A percentile compares a stretch with the other conserved stretches of the same genome.
These are phyloP conservation scores for Stramonita haemastoma DNA, from an alignment of 2,888 invertebrate genomes.

Conservation along the genomic window DNA sequence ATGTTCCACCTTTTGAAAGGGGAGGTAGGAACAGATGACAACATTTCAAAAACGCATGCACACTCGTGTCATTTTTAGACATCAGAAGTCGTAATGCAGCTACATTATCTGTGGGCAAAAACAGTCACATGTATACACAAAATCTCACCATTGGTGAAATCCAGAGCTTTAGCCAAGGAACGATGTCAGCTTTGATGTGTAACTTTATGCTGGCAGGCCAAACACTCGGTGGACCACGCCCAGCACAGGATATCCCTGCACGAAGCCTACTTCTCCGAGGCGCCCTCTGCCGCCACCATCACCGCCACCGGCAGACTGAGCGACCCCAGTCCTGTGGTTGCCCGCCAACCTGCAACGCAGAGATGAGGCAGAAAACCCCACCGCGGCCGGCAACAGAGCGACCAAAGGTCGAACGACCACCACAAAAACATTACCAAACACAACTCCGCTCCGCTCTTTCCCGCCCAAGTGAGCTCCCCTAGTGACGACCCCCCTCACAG, in stretches of 20 bases:
- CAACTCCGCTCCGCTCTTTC: slow-evolving; percentile 41
- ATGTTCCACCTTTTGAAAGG: no score
- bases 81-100: no score
- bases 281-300: slow-evolving; percentile 12
- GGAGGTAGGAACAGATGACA: no score
- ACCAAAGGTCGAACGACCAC: neutral
- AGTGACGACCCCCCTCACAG: slow-evolving; percentile 37
- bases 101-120: no score
- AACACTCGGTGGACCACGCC: slow-evolving; percentile 66
- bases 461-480: slow-evolving; percentile 34
- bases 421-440: slow-evolving; percentile 41
- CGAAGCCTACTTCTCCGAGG: slow-evolving; percentile 27
- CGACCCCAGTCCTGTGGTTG: neutral
- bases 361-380: neutral
- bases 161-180: no score
- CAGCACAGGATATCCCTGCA: slow-evolving; percentile 55
- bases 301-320: slow-evolving; percentile 31
- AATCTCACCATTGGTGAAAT: no score
- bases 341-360: neutral
- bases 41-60: no score
- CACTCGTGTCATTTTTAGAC: no score
- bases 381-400: neutral
- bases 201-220: slow-evolving; percentile 68
- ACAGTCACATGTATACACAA: no score
- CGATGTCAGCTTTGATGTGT: no score